Evolutionary conservation across 2,113 vertebrate species (phyloP).

Genomic region (Cyprinodon brontotheroides): DNA sequence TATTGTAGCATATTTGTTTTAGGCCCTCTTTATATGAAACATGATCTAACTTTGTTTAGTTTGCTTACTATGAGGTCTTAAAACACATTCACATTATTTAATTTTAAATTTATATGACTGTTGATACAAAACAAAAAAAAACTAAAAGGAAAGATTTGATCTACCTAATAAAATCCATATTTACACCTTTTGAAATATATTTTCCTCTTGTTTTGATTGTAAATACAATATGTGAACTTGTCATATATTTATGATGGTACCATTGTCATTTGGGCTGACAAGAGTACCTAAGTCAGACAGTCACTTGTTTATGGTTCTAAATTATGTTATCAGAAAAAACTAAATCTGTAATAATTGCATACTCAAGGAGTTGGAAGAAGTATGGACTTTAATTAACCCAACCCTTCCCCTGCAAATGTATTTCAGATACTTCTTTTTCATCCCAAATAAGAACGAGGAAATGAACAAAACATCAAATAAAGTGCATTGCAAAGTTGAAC

Average conservation of each 20-base stretch:
- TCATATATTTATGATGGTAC: constrained; percentile 53
- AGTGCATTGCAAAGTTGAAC: too few species aligned
- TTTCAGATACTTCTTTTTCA: too few species aligned
- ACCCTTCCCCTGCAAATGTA: too few species aligned
- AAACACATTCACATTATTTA: constrained; percentile 1
- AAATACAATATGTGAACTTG: constrained; percentile 36
- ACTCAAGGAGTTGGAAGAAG: too few species aligned
- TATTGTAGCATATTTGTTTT: constrained; percentile 27
- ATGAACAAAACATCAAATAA: too few species aligned
- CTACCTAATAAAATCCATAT: not conserved
- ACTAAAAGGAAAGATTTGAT: not conserved
- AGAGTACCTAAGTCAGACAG: constrained; percentile 56
- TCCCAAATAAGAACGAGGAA: too few species aligned
- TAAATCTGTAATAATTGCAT: too few species aligned
- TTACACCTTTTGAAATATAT: constrained; percentile 4
- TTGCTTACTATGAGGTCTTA: not conserved
- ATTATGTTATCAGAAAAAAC: constrained; percentile 35
- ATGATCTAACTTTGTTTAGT: not conserved
- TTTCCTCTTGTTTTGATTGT: constrained; percentile 34
- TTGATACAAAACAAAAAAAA: not conserved
- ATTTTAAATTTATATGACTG: not conserved
- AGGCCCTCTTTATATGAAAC: constrained; percentile 13
- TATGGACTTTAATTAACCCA: too few species aligned
- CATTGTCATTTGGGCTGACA: constrained; percentile 63
- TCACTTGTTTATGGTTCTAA: constrained; percentile 59